A percentile compares a stretch with the other conserved stretches of the same genome.
Conservation (phyloP, 2,888 invertebrate species). For the Nineta flava region DNA sequence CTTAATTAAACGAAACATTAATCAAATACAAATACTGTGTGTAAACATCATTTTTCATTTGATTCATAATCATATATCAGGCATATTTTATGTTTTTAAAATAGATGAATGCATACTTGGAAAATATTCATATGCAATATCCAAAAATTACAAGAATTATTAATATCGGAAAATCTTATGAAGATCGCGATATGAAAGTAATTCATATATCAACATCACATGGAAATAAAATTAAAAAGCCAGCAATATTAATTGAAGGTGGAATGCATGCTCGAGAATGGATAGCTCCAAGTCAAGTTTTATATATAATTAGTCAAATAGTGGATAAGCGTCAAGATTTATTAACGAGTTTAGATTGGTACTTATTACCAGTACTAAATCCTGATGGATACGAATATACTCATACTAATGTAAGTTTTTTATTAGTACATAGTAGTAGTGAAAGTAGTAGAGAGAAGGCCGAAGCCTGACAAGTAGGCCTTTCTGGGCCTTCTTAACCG, state of each 20-base stretch:
- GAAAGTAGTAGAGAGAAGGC: no score
- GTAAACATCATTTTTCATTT: no score
- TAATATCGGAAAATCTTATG: constrained; percentile 25
- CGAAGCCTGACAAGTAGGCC: no score
- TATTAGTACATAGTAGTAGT: no score
- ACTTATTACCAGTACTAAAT: constrained; percentile 46
- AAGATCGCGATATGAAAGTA: constrained; percentile 25
- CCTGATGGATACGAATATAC: constrained; percentile 57
- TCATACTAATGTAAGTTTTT: constrained; percentile 26
- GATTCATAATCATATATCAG: no score
- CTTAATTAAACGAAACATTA: no score
- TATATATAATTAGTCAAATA: constrained; percentile 40
- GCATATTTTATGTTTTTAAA: not conserved
- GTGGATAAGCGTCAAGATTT: constrained; percentile 31
- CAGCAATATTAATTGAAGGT: constrained; percentile 36
- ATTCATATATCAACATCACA: constrained; percentile 23
- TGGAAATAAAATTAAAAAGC: constrained; percentile 19
- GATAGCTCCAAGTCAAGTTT: constrained; percentile 42
- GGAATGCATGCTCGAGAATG: constrained; percentile 52
- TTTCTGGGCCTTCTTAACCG: no score
- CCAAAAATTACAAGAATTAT: constrained; percentile 21
- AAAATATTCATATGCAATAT: constrained; percentile 17
- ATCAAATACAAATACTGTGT: no score
- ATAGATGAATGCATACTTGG: constrained; percentile 24
- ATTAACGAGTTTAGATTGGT: constrained; percentile 44